Percentiles rank a stretch among this genome's conserved stretches.
phyloP scores from a whole-genome alignment of 2,888 invertebrate genomes.

The Acanthacorydalis orientalis region DNA sequence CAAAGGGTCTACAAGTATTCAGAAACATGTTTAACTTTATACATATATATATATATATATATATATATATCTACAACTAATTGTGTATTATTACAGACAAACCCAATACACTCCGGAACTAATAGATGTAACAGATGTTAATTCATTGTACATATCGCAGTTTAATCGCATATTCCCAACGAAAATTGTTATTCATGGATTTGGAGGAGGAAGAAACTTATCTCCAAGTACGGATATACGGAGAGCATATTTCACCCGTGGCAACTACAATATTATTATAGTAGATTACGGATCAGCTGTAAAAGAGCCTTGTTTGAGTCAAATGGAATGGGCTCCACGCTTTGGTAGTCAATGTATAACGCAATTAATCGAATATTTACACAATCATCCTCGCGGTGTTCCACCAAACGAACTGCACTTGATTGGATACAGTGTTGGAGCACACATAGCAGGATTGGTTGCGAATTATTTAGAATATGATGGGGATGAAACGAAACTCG shows the following conservation, averaged over 20 bases:
- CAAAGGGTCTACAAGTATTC: too few relatives aligned
- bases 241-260: conserved; percentile 62
- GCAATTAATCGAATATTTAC: conserved; percentile 62
- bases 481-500: conserved; percentile 57
- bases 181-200: conserved; percentile 82
- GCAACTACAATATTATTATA: conserved; percentile 72
- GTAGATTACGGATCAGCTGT: conserved; percentile 71
- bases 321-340: conserved; percentile 49
- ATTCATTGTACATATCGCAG: conserved; percentile 53
- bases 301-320: conserved; percentile 67
- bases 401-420: conserved; percentile 60
- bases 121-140: conserved; percentile 49
- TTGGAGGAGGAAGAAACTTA: conserved; percentile 67
- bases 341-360: conserved; percentile 57
- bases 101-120: conserved; percentile 60
- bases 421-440: conserved; percentile 75
- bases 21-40: too few relatives aligned
- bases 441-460: conserved; percentile 68
- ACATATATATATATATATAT: not conserved
- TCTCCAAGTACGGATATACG: conserved; percentile 74
- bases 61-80: not conserved
- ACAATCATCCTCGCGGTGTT: conserved; percentile 59
- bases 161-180: conserved; percentile 67
- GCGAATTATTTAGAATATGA: conserved; percentile 60
- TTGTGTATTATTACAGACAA: conserved; percentile 29